Percentiles rank a stretch among this genome's conserved stretches.
phyloP scores from a whole-genome alignment of 2,888 invertebrate genomes.

The Autographa gamma region DNA sequence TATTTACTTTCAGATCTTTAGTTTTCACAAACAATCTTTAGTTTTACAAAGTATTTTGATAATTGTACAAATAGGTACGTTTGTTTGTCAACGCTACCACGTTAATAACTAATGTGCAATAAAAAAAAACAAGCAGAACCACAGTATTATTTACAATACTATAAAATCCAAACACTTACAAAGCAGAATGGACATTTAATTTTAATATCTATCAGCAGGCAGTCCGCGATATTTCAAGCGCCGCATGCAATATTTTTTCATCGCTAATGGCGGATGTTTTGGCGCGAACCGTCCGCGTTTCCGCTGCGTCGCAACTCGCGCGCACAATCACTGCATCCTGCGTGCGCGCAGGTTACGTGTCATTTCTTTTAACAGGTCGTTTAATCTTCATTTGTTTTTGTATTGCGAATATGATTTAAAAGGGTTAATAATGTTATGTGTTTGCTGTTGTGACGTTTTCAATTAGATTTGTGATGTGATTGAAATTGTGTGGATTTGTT shows the following conservation, averaged over 20 bases:
- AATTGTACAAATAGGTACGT: too few relatives aligned
- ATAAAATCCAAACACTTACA: conserved; percentile 32
- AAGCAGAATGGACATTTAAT: conserved; percentile 49
- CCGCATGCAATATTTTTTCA: conserved; percentile 73
- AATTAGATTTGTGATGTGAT: not conserved
- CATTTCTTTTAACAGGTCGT: conserved; percentile 58
- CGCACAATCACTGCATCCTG: conserved; percentile 74
- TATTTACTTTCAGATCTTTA: too few relatives aligned
- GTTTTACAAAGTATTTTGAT: too few relatives aligned
- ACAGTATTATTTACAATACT: conserved; percentile 27
- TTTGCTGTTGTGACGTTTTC: conserved; percentile 1
- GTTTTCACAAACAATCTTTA: too few relatives aligned
- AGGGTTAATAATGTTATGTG: conserved; percentile 22
- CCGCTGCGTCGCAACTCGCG: conserved; percentile 66
- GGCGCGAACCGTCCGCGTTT: conserved; percentile 71
- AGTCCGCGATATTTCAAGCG: conserved; percentile 59
- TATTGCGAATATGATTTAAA: conserved; percentile 19
- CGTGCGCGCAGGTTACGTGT: conserved; percentile 57
- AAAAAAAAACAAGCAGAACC: not conserved
- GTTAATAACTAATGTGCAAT: not conserved
- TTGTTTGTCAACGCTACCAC: too few relatives aligned
- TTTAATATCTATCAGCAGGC: conserved; percentile 58
- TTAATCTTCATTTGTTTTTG: conserved; percentile 59
- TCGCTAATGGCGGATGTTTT: conserved; percentile 70
- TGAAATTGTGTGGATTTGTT: not conserved